Evolutionary conservation across 2,113 vertebrate genomes (phyloP), one percentile per base, ranked within the genome.

Genomic region (Orthochromis indermauri): DNA sequence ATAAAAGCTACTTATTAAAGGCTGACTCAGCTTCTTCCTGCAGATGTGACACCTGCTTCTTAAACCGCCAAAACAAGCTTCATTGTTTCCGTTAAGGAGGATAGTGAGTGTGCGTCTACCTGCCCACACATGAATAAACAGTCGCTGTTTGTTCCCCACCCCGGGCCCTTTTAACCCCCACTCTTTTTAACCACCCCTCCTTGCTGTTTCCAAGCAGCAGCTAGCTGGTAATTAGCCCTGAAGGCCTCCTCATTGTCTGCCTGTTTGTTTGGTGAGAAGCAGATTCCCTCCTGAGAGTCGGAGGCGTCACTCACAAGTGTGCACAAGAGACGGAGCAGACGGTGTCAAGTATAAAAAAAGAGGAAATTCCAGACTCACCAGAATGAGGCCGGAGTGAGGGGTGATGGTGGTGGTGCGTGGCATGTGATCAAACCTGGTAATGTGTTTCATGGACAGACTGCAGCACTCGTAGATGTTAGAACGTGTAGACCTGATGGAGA

Each of bases 11-110:
- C 26, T 92, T 91, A 90, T 91, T 93, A 90, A 89, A 83, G 86
- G 49, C 82, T 95, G 95, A 96, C 80, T 95, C 94, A 93, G 88
- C 68, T 11, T 33, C 85, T 89, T 90, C 93, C 93, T 91, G 87
- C 76, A 95, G 95, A 92, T 89, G 92, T 90, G 92, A 94, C 95
- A 96, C 95, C 96, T 96, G 96, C 89, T 93, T 93, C 85, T 73
- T 85, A 89, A 59, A 35, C 88, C 10, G 6, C 86, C 79, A 86
- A 49, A 93, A 87, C 85, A 93, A 78, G 87, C 86, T 89, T 95
- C 92, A 95, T 93, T 95, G 93, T 96, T 95, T 94, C 95, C 91
- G 86, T 88, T 79, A 51, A 51, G 91, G 59, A 47, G 51, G 21
- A 6, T 3, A 55, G 42, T 45, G 33, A 31, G 68, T 90, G 88